Evolutionary conservation across 1,140 invertebrate species (phyloP).

Genomic region (Drosophila sp.): DNA sequence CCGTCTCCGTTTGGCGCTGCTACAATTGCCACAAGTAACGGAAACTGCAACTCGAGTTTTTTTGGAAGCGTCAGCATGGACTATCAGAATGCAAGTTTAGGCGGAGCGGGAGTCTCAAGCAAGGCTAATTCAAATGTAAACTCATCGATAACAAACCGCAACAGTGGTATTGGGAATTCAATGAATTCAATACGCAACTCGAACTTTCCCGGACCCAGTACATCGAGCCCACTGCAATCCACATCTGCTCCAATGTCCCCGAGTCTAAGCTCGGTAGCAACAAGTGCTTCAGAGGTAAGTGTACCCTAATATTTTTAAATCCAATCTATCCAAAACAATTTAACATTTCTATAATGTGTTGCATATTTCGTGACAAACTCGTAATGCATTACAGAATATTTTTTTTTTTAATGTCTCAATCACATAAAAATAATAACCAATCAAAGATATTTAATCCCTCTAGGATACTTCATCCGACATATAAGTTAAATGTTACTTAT

Average conservation of each 20-base stretch:
- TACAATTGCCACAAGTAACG: slow-evolving; percentile 22
- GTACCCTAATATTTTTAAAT: slow-evolving; percentile 8
- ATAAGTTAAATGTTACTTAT: too few species aligned
- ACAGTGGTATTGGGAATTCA: slow-evolving; percentile 21
- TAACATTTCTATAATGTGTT: background rate
- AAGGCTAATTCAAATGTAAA: slow-evolving; percentile 40
- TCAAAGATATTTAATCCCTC: too few species aligned
- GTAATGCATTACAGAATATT: background rate
- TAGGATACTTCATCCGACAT: too few species aligned
- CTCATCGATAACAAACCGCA: slow-evolving; percentile 28
- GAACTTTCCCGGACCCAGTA: slow-evolving; percentile 45
- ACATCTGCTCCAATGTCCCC: slow-evolving; percentile 87
- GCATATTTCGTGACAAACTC: background rate
- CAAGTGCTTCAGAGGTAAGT: slow-evolving; percentile 90
- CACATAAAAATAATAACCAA: too few species aligned
- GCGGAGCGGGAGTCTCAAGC: slow-evolving; percentile 8
- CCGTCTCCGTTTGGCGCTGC: slow-evolving; percentile 43
- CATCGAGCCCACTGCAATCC: slow-evolving; percentile 67
- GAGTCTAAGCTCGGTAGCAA: slow-evolving; percentile 89
- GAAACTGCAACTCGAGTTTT: slow-evolving; percentile 24
- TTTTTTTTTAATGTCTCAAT: too few species aligned
- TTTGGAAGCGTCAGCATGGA: slow-evolving; percentile 27
- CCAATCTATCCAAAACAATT: too few species aligned
- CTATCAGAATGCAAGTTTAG: slow-evolving; percentile 16
- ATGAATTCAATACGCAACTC: slow-evolving; percentile 52